Evolutionary conservation across 92 coral and sea anemone genomes (phyloP), one percentile per base, ranked within the genome.

Genomic region (Virgularia gustaviana): DNA sequence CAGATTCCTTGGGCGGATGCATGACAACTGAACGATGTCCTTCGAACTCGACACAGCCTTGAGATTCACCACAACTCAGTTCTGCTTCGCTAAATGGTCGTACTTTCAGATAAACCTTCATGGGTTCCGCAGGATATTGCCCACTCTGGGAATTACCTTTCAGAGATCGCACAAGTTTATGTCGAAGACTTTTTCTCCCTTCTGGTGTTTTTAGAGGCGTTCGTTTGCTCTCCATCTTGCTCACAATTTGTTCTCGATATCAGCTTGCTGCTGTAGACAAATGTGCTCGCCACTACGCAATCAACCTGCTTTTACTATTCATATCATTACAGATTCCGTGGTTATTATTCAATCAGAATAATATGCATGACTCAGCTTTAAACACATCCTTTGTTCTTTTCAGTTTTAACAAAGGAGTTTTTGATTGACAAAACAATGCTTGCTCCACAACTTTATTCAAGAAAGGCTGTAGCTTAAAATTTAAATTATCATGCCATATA

Each of bases 1-100:
- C 83, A 23, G 90, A 88, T 45, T 89, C 94, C 49, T 79, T 86
- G 27, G 96, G 96, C 15, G 96, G 95, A 75, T 85, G 84, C 80
- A 85, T 61, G 42, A 85, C 66, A 23, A 91, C 86, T 10, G 88
- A 85, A 1, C 76, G 31, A 15, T 67, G 49, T 32, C 81, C 73
- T 16, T 91, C 97, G 44, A 72, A 80, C 44, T 91, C 88, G 19
- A 91, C 65, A 44, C 96, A 89, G 7, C 76, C 73, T 53, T 91
- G 89, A 60, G 85, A 51, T 54, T 91, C 87, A 0, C 65, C 71
- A 7, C 77, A 61, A 19, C 75, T 82, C 18, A 78, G 73, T 42
- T 91, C 97, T 27, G 72, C 81, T 11, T 63, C 84, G 18, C 81
- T 81, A 28, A 89, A 89, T 1, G 97, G 97, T 25, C 96, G 87